Evolutionary conservation across 2,113 vertebrate species (phyloP), one percentile per base, ranked within the genome.

Genomic region (Bos indicus): DNA sequence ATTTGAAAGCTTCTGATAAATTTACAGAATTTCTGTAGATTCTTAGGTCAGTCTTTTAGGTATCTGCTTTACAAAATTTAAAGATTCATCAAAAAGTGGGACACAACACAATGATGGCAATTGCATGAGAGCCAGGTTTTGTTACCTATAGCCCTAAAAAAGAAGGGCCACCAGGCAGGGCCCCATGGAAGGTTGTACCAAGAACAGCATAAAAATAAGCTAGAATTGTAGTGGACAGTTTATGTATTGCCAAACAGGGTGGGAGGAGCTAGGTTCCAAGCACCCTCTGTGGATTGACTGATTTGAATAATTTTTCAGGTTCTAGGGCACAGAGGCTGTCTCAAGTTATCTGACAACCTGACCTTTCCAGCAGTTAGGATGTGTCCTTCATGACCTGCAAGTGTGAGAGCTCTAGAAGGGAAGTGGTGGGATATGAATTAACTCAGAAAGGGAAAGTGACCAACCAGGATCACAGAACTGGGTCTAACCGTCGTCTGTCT

Each of bases 1-100:
- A 91, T 43, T 15, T 36, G 13, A 92, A 89, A 13, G 40, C 56
- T 52, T 52, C 87, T 95, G 46, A 67, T 89, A 56, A 30, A 90
- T 80, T 97, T 97, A 78, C 60, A 43, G 5, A 97, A 86, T 21
- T 87, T 96, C 96, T 77, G 5, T 25, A 74, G 11, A 33, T 80
- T 36, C 60, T 90, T 88, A 86, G 88, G 4, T 82, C 90, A 88
- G 57, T 40, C 19, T 57, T 71, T 90, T 57, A 84, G 59, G 56
- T 48, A 52, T 33, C 30, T 2, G 9, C 43, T 81, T 16, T 6
- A 16, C 16, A 84, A 62, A 40, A 60, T 26, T 71, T 88, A 57
- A 93, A 90, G 19, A 71, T 80, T 5, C 40, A 26, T n/a, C 6
- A 4, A 54, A 51, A 71, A 25, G 10, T 16, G 3, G 13, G 2